Evolutionary conservation across 2,888 invertebrate genomes (phyloP), one percentile per base, ranked within the genome.

Genomic region (Periphyllus acericola): DNA sequence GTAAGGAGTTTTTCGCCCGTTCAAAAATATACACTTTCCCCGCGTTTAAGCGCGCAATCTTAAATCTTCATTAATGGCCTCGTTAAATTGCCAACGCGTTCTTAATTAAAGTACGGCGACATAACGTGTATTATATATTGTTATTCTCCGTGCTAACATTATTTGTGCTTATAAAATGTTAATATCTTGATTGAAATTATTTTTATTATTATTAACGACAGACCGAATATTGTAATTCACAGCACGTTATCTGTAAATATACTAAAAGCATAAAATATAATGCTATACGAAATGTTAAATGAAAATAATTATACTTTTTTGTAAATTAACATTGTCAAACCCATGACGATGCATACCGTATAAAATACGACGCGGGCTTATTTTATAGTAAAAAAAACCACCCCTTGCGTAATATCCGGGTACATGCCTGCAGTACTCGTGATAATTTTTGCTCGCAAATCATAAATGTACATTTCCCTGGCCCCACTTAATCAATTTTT

Each of bases 21-120:
- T 14, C 34, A 60, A 79, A 36, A 79, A 36, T 25, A 60, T 25
- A 60, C 14, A 79, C 25, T 79, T 36, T 79, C 34, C 36, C n/a
- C 21, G n/a, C 21, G n/a, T 60, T 34, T 17, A 21, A 36, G 14
- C 14, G 34, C 25, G 60, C 11, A 79, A 36, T 79, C 60, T 60
- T 34, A 60, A 79, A 79, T 79, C 60, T 79, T 79, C 55, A 79
- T 79, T 79, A 60, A 79, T 79, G 60, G 60, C 6, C 34, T 60
- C 60, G n/a, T 60, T 79, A 79, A 60, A 78, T 55, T 55, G 29
- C 55, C 79, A 60, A 79, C 79, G 79, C n/a, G 25, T 60, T 79
- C 34, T 60, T 36, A 34, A 60, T 60, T 79, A 79, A 79, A 60
- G 60, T 17, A 60, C n/a, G 19, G 36, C 34, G 6, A 36, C 25